A percentile compares a stretch with the other conserved stretches of the same genome.
Evolutionary conservation across 2,888 invertebrate species (phyloP).

Genomic region (Megalurothrips usitatus): DNA sequence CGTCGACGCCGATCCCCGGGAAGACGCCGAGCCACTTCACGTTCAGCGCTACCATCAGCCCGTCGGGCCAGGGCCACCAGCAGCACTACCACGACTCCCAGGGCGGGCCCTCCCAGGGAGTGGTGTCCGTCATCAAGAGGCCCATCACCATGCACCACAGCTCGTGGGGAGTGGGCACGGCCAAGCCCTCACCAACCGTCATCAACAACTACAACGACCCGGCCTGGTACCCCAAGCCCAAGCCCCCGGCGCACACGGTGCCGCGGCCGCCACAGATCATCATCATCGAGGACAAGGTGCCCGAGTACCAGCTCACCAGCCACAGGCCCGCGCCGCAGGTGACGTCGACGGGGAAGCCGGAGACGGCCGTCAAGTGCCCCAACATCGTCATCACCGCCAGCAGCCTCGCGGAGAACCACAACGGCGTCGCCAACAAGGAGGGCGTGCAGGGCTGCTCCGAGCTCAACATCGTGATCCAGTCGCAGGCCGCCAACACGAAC

Average conservation of each 20-base stretch:
- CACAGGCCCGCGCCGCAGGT: constrained; percentile 4
- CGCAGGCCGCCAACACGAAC: background rate
- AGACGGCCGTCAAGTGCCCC: constrained; percentile 13
- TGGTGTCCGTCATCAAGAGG: constrained; percentile 16
- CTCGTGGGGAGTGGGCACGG: constrained; percentile 6
- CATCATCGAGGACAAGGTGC: constrained; percentile 22
- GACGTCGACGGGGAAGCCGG: background rate
- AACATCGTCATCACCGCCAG: constrained; percentile 13
- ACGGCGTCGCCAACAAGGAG: constrained; percentile 11
- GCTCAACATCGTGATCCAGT: constrained; percentile 26
- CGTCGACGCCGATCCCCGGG: background rate
- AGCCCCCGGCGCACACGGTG: background rate
- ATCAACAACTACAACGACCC: constrained; percentile 26
- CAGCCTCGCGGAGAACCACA: constrained; percentile 19
- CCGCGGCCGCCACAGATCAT: background rate
- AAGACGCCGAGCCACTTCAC: constrained; percentile 4
- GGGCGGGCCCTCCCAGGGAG: constrained; percentile 4
- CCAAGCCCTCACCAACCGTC: constrained; percentile 3
- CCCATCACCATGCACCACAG: constrained; percentile 19
- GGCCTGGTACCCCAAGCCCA: constrained; percentile 1
- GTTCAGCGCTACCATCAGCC: constrained; percentile 14
- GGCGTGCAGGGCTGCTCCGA: constrained; percentile 15
- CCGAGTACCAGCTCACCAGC: constrained; percentile 15
- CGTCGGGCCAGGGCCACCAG: background rate
- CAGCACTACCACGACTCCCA: background rate